These are phyloP conservation scores for Sylvietta virens DNA, from an alignment of 2,113 vertebrate genomes.

Conservation along the genomic window DNA sequence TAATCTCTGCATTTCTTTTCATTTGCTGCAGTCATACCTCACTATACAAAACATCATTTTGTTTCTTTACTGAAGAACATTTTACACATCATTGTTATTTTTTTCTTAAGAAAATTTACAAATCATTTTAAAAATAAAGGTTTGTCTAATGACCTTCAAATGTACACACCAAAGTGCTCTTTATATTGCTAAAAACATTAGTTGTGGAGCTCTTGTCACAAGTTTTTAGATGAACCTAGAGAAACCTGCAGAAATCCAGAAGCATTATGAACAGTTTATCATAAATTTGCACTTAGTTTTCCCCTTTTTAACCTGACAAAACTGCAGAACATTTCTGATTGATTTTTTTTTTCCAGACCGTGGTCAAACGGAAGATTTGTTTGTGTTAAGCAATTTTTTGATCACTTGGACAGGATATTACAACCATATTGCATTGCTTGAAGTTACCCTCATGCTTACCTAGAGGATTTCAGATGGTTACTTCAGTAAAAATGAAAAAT, in stretches of 20 bases:
- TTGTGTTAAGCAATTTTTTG: background rate
- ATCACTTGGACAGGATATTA: background rate
- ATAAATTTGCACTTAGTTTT: background rate
- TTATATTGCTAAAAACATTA: background rate
- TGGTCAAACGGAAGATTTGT: background rate
- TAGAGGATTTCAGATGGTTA: background rate
- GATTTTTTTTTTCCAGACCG: background rate
- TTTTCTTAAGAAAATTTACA: background rate
- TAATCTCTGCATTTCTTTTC: background rate
- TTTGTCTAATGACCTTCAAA: background rate
- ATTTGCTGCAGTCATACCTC: background rate
- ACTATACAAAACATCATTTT: background rate
- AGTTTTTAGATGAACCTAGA: background rate
- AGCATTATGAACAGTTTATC: background rate
- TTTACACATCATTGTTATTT: background rate
- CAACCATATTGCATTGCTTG: background rate
- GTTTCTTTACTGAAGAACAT: background rate
- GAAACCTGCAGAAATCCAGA: background rate
- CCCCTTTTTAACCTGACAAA: background rate
- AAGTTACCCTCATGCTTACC: background rate
- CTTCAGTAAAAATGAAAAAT: background rate
- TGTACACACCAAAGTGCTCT: background rate
- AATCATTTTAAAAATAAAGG: background rate
- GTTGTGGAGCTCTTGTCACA: background rate
- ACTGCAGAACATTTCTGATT: background rate